These are phyloP conservation scores for Eulithis prunata DNA, from an alignment of 2,888 invertebrate genomes.

Conservation along the genomic window DNA sequence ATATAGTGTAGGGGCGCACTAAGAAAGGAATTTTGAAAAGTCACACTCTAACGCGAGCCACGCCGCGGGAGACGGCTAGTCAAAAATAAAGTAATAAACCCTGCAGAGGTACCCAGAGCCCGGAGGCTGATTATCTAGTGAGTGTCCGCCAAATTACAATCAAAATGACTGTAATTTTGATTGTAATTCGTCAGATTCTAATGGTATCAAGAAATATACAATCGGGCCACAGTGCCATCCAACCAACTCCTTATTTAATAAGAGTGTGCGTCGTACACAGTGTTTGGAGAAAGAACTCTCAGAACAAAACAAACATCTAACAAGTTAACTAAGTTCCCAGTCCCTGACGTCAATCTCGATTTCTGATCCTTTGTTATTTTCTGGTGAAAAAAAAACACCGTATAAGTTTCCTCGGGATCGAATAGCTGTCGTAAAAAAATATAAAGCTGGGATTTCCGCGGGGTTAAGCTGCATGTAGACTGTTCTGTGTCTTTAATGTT, in stretches of 20 bases:
- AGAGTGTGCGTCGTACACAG: constrained; percentile 14
- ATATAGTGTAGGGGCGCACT: too few species aligned
- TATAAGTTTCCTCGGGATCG: constrained; percentile 35
- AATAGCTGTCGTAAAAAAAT: constrained; percentile 40
- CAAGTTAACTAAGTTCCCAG: constrained; percentile 37
- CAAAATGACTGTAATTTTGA: too few species aligned
- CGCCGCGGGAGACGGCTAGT: too few species aligned
- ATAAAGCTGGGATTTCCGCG: constrained; percentile 33
- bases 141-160: too few species aligned
- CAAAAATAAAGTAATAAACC: too few species aligned
- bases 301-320: constrained; percentile 40
- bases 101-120: too few species aligned
- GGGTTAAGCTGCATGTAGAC: constrained; percentile 26
- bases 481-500: neutral
- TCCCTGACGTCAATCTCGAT: constrained; percentile 39
- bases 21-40: too few species aligned
- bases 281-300: constrained; percentile 29
- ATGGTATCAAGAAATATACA: too few species aligned
- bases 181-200: too few species aligned
- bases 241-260: neutral
- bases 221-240: too few species aligned
- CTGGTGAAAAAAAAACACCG: constrained; percentile 34
- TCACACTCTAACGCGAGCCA: too few species aligned
- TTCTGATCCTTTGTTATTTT: constrained; percentile 41
- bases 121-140: too few species aligned